Percentiles rank a stretch among this genome's conserved stretches.
phyloP scores from a whole-genome alignment of 2,797 vertebrate species.

The Tangara arthus region DNA sequence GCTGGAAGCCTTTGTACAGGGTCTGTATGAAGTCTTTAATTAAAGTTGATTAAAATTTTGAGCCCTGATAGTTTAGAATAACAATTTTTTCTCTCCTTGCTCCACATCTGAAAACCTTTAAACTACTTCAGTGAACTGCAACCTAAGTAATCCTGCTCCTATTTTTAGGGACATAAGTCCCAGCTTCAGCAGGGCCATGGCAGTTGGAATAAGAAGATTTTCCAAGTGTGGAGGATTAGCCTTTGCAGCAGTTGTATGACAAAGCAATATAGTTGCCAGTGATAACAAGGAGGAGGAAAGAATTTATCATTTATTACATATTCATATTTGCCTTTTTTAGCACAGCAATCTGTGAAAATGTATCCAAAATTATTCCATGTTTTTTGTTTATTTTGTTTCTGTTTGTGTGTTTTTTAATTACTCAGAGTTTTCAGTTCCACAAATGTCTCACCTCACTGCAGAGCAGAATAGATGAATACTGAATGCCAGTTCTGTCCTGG shows the following conservation, averaged over 20 bases:
- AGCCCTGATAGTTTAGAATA: slow-evolving; percentile 41
- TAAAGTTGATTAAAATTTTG: slow-evolving; percentile 52
- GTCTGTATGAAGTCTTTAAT: slow-evolving; percentile 18
- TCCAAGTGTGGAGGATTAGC: slow-evolving; percentile 77
- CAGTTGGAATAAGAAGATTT: slow-evolving; percentile 78
- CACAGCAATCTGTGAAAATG: neutral
- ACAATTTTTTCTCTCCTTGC: neutral
- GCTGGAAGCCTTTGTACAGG: neutral
- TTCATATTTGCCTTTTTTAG: slow-evolving; percentile 27
- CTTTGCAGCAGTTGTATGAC: slow-evolving; percentile 69
- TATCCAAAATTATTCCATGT: neutral
- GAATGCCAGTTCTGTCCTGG: neutral
- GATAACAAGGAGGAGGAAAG: slow-evolving; percentile 54
- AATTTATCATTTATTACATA: slow-evolving; percentile 49
- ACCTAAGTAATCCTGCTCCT: slow-evolving; percentile 76
- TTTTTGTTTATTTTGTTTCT: neutral
- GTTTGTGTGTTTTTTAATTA: neutral
- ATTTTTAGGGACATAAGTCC: slow-evolving; percentile 79
- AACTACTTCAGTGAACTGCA: slow-evolving; percentile 71
- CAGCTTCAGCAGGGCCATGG: slow-evolving; percentile 68
- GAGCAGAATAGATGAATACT: neutral
- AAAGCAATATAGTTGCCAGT: slow-evolving; percentile 70
- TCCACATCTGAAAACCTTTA: slow-evolving; percentile 64
- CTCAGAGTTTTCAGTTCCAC: neutral
- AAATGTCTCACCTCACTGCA: neutral